phyloP scores from a whole-genome alignment of 2,113 vertebrate genomes.

The Dunckerocampus dactyliophorus region DNA sequence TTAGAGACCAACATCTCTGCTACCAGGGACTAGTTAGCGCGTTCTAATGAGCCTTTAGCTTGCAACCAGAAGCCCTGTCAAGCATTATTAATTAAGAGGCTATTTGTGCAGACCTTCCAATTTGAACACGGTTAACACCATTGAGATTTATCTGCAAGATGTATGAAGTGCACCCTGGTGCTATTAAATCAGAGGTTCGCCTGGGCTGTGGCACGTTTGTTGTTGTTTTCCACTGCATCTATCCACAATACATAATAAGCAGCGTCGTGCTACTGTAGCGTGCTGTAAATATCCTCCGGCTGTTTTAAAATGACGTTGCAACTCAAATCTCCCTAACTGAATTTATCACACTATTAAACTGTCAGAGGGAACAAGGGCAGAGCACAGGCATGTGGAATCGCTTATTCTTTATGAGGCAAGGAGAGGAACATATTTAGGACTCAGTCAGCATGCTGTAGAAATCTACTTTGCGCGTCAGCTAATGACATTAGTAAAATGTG shows the following conservation, averaged over 20 bases:
- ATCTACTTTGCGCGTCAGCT: constrained; percentile 38
- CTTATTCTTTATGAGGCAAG: constrained; percentile 31
- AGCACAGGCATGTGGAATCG: constrained; percentile 33
- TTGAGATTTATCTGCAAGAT: constrained; percentile 44
- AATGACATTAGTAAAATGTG: constrained; percentile 43
- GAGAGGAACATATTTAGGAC: constrained; percentile 33
- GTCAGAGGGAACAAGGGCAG: constrained; percentile 35
- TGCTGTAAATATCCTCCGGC: constrained; percentile 20
- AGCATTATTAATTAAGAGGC: constrained; percentile 70
- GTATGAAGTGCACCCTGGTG: constrained; percentile 13
- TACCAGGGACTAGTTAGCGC: constrained; percentile 68
- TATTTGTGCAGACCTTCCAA: constrained; percentile 53
- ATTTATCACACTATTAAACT: constrained; percentile 43
- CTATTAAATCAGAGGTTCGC: constrained; percentile 3
- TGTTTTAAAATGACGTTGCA: constrained; percentile 32
- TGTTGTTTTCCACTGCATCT: constrained; percentile 2
- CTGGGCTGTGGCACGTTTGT: background rate
- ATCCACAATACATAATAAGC: constrained; percentile 5
- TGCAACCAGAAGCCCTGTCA: constrained; percentile 60
- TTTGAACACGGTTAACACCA: constrained; percentile 50
- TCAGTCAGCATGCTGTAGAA: constrained; percentile 11
- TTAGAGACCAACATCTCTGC: constrained; percentile 53
- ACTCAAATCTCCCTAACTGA: constrained; percentile 31
- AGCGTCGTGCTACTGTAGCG: constrained; percentile 7
- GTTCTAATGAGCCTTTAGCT: constrained; percentile 67